Percentiles rank a stretch among this genome's conserved stretches.
These are phyloP conservation scores for Streptopelia turtur DNA, from an alignment of 2,797 vertebrate genomes.

Conservation along the genomic window DNA sequence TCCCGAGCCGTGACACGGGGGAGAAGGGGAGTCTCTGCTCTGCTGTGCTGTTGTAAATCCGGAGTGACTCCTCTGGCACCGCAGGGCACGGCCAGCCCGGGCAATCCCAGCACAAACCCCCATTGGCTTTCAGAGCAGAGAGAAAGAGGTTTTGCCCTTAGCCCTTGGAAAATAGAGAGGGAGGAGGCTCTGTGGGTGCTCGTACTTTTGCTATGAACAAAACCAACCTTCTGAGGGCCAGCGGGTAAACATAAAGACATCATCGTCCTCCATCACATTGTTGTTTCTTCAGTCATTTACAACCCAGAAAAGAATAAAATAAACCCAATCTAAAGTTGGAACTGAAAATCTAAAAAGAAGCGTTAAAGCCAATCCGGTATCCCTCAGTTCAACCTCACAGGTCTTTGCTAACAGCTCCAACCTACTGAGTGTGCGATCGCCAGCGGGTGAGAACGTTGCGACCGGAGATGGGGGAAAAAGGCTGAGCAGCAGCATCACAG, in stretches of 20 bases:
- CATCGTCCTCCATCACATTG: background rate
- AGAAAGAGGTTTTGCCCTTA: background rate
- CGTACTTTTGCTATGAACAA: background rate
- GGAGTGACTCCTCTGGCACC: background rate
- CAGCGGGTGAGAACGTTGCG: background rate
- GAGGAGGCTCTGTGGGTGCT: fast-evolving
- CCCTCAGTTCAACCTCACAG: background rate
- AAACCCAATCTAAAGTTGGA: background rate
- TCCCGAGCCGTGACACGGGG: background rate
- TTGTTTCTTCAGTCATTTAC: background rate
- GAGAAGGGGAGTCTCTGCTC: background rate
- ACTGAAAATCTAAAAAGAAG: background rate
- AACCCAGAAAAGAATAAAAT: background rate
- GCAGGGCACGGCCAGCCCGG: fast-evolving
- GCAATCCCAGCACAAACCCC: background rate
- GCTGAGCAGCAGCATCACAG: too few species aligned
- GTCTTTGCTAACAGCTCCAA: background rate
- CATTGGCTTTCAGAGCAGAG: fast-evolving
- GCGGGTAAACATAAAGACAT: background rate
- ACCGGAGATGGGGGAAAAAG: background rate
- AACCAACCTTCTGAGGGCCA: background rate
- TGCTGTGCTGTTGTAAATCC: fast-evolving
- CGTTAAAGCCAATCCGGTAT: fast-evolving
- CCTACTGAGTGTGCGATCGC: fast-evolving
- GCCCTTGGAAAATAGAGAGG: background rate